Evolutionary conservation across 2,888 invertebrate genomes (phyloP), one percentile per base, ranked within the genome.

Genomic region (Stenodera caucasica): DNA sequence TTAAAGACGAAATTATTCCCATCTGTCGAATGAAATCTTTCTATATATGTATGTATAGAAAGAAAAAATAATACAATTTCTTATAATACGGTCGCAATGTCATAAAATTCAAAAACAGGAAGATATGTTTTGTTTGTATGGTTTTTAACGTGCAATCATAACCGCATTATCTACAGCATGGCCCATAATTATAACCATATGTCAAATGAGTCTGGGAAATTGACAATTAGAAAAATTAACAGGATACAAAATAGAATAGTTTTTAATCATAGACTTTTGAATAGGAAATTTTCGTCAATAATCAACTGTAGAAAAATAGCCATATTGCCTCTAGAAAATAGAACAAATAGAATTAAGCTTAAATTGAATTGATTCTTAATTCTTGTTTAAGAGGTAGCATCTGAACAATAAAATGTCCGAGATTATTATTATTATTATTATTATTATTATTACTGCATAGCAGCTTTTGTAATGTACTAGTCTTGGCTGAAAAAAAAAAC

Each of bases 141-240:
- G 77, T 80, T 80, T 80, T 80, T 80, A 79, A 77, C 75, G 72
- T 78, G 78, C 77, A 79, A 79, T 76, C 75, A 76, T 75, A 74
- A 75, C 70, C 72, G 66, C 75, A 75, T 75, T 75, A 75, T 67
- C 65, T 62, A 65, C 37, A 71, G 73, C 78, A 75, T 77, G 76
- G 75, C 75, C 67, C 73, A 73, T 76, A 79, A 79, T 79, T 79
- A 78, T 75, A 75, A 77, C 67, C 79, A 78, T 78, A 78, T 78
- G 79, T 76, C 75, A 74, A 74, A 75, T 75, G 76, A 70, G 62
- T 60, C 67, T 69, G 71, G 75, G 76, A 75, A 75, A 73, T 75
- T 70, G 70, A 63, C 73, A 76, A 76, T 78, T 76, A 77, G 73
- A 76, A 75, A 72, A 73, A 73, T 73, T 74, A 75, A 72, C 59